phyloP scores from a whole-genome alignment of 2,797 vertebrate species.

The Urocyon cinereoargenteus region DNA sequence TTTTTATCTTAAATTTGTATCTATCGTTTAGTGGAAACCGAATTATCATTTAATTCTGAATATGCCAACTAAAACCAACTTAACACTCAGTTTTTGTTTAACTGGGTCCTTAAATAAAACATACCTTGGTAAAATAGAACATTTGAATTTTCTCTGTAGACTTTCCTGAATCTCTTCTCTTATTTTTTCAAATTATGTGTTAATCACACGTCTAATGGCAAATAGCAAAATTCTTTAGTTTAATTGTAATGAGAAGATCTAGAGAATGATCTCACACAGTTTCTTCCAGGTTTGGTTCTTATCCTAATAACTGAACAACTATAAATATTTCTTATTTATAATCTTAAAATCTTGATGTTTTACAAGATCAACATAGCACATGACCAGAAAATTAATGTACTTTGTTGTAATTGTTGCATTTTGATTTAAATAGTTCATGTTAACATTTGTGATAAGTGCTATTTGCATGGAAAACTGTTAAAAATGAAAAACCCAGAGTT shows the following conservation, averaged over 20 bases:
- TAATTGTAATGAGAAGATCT: background rate
- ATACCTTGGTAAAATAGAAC: background rate
- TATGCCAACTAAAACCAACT: background rate
- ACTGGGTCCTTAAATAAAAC: background rate
- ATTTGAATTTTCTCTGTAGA: background rate
- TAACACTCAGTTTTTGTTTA: background rate
- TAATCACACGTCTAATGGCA: background rate
- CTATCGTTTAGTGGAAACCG: background rate
- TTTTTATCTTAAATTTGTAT: background rate
- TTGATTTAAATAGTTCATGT: background rate
- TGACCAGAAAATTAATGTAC: background rate
- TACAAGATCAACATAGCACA: background rate
- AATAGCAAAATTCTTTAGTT: background rate
- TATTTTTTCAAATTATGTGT: background rate
- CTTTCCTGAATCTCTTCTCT: background rate
- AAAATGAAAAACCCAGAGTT: background rate
- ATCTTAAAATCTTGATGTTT: background rate
- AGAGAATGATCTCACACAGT: background rate
- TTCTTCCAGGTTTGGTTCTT: background rate
- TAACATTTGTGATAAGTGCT: background rate
- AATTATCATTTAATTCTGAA: background rate
- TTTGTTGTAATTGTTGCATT: background rate
- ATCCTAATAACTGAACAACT: background rate
- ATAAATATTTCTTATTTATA: background rate
- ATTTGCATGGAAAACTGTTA: background rate